Conservation (phyloP, 2,113 vertebrate species). For the Cebus imitator region DNA sequence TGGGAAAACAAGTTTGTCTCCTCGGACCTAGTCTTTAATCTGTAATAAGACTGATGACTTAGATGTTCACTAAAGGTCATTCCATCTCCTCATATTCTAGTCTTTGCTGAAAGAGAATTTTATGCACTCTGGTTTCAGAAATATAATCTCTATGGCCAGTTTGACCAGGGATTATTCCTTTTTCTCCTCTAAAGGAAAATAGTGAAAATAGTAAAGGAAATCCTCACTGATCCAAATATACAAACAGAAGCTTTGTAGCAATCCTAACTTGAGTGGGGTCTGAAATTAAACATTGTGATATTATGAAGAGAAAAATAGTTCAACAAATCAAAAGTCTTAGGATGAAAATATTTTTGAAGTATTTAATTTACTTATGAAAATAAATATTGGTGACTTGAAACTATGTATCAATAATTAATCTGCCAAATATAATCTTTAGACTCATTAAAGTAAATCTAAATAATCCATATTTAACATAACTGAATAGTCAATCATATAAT, state of each 20-base stretch:
- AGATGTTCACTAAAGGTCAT: background rate
- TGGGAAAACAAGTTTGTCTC: background rate
- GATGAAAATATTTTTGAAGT: background rate
- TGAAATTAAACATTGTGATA: background rate
- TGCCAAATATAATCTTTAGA: background rate
- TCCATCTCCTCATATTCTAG: background rate
- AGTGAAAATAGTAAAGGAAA: background rate
- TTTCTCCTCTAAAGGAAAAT: background rate
- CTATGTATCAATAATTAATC: background rate
- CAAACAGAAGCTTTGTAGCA: background rate
- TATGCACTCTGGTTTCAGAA: background rate
- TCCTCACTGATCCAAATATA: background rate
- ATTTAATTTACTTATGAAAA: background rate
- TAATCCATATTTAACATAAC: background rate
- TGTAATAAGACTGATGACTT: background rate
- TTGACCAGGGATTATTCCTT: background rate
- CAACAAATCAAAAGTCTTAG: background rate
- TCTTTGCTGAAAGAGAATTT: background rate
- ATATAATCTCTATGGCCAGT: background rate
- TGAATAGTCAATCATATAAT: background rate
- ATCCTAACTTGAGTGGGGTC: background rate
- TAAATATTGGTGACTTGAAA: background rate
- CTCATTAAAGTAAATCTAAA: background rate
- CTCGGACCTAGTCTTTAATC: background rate
- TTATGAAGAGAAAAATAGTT: background rate